Base-by-base conservation (phyloP, 2,797 vertebrate genomes). In the Sebastes trivittatus region DNA sequence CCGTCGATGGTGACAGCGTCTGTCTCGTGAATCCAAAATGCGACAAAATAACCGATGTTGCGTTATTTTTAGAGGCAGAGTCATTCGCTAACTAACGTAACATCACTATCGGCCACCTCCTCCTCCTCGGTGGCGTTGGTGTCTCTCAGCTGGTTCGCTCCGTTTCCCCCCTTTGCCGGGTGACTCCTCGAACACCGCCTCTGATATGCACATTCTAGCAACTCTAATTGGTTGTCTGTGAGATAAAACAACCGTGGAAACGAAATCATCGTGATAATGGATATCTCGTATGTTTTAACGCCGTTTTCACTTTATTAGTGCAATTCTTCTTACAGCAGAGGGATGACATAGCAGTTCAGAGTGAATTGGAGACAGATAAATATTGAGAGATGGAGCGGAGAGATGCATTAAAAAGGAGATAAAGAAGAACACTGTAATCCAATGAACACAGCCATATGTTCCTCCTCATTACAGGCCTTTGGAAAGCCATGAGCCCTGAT, bases 61-160 rank as follows among this genome's bases (percentile, higher is more conserved):
- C 29, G 18, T 77, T 91, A 92, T 91, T 90, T 91, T 86, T 86
- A 87, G 90, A 56, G 30, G 25, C 52, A 5, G 27, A 85, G 65
- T 88, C 88, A 54, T 67, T 68, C 70, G 34, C 36, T 66, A 42
- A 42, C 38, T 16, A 42, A 42, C 13, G 38, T 77, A 82, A 86
- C 89, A 75, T 86, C 72, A 75, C 73, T 27, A 71, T 63, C 75
- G 9, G 74, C 77, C 83, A 49, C 86, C 85, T 73, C 88, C 78
- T 87, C 79, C 46, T 49, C 88, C 80, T 86, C 78, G 18, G 72
- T 20, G 32, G 59, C 70, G 6, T 84, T 76, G 18, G 8, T 49
- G 77, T 77, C 66, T 80, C 61, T 80, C 78, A 25, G 77, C 55
- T 3, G 52, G 56, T 72, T 71, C 3, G 13, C 70, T 70, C 46